Conservation (phyloP, 92 coral and sea anemone species). For the Chrysogorgia sp. region DNA sequence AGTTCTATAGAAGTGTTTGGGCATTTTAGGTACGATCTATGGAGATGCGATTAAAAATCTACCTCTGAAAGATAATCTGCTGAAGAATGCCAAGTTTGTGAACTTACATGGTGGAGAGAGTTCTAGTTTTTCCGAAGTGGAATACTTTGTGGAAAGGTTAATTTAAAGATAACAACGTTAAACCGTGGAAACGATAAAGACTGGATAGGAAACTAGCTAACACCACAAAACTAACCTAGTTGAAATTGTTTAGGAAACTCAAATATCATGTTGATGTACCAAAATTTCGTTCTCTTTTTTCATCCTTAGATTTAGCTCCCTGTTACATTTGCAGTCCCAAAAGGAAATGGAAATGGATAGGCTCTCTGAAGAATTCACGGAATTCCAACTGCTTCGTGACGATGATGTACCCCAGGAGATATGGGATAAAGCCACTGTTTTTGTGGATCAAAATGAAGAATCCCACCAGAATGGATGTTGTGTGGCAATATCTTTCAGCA, state of each 20-base stretch:
- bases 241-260: neutral
- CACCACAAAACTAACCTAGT: no score
- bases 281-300: slow-evolving; percentile 30
- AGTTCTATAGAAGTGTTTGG: slow-evolving; percentile 51
- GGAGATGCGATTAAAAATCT: slow-evolving; percentile 60
- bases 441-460: slow-evolving; percentile 39
- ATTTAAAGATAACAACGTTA: neutral
- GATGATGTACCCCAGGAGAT: slow-evolving; percentile 50
- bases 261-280: slow-evolving; percentile 14
- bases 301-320: slow-evolving; percentile 19
- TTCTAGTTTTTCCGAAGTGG: slow-evolving; percentile 28
- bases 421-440: slow-evolving; percentile 54
- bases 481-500: slow-evolving; percentile 55
- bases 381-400: slow-evolving; percentile 42
- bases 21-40: slow-evolving; percentile 40
- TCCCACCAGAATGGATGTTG: slow-evolving; percentile 57
- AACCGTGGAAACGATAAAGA: no score
- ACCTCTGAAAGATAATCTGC: slow-evolving; percentile 50
- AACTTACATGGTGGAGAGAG: slow-evolving; percentile 20
- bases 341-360: slow-evolving; percentile 33
- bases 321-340: slow-evolving; percentile 40
- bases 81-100: slow-evolving; percentile 55
- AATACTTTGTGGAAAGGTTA: slow-evolving; percentile 45
- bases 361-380: slow-evolving; percentile 32
- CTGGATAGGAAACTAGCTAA: no score